phyloP scores from a whole-genome alignment of 1,140 invertebrate genomes.

The Zaprionus tsacasi region DNA sequence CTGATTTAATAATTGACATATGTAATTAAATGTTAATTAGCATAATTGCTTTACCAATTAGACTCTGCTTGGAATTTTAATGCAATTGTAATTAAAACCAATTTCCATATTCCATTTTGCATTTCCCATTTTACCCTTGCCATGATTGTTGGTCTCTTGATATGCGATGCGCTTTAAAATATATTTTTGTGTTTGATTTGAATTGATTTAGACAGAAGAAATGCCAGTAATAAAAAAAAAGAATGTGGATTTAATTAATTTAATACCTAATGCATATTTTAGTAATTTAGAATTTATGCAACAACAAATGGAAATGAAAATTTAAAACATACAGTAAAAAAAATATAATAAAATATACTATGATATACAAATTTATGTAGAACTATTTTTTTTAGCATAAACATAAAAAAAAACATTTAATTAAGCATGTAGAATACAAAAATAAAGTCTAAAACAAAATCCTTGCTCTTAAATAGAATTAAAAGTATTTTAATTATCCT shows the following conservation, averaged over 20 bases:
- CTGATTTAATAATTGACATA: slow-evolving; percentile 64
- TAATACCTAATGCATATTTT: background rate
- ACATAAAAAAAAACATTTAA: no score
- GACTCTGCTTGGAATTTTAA: slow-evolving; percentile 31
- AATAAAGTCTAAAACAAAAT: no score
- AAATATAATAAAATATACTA: no score
- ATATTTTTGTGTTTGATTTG: background rate
- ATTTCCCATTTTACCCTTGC: background rate
- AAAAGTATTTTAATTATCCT: no score
- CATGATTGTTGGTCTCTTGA: background rate
- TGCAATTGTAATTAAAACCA: slow-evolving; percentile 34
- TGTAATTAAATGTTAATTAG: slow-evolving; percentile 71
- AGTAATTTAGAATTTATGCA: no score
- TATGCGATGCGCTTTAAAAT: background rate
- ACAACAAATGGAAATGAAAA: no score
- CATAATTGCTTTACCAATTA: slow-evolving; percentile 72
- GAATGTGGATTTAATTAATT: background rate
- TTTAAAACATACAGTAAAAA: no score
- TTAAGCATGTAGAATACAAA: no score
- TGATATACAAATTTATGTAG: no score
- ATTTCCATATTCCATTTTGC: slow-evolving; percentile 7
- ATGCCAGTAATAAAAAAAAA: background rate
- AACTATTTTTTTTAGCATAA: no score
- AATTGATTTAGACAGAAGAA: background rate
- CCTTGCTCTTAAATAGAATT: no score